Evolutionary conservation across 2,797 vertebrate genomes (phyloP).

Genomic region (Carcharodon carcharias): DNA sequence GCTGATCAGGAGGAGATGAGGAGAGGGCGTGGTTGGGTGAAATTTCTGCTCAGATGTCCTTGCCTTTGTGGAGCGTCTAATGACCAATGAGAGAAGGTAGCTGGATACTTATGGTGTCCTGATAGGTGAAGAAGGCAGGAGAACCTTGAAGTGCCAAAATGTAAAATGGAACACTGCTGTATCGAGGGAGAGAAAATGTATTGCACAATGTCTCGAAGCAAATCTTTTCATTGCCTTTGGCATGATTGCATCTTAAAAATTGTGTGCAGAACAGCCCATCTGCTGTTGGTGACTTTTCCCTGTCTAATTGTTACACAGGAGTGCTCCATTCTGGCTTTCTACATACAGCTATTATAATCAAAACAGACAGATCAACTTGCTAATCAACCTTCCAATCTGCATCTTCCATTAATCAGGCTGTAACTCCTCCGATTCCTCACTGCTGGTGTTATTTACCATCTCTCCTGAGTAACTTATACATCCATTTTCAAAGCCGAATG

Average conservation of each 20-base stretch:
- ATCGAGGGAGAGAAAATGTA: neutral
- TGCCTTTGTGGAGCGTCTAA: neutral
- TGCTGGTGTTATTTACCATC: neutral
- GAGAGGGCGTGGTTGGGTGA: neutral
- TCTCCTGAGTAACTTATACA: neutral
- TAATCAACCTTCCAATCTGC: neutral
- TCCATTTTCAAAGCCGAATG: neutral
- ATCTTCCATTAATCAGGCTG: neutral
- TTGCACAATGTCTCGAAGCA: neutral
- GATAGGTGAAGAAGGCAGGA: neutral
- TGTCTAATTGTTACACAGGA: neutral
- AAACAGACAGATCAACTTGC: neutral
- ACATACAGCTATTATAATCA: neutral
- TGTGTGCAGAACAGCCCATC: neutral
- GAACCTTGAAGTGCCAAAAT: neutral
- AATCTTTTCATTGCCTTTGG: neutral
- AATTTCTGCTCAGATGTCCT: neutral
- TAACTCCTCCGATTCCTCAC: neutral
- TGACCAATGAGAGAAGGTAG: neutral
- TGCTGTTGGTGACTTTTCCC: neutral
- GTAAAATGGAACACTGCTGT: neutral
- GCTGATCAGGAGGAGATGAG: no score
- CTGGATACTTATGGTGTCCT: neutral
- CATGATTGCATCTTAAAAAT: neutral
- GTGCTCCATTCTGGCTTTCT: neutral